Conservation (phyloP, 1,140 invertebrate genomes). For the Zaprionus ornatus region DNA sequence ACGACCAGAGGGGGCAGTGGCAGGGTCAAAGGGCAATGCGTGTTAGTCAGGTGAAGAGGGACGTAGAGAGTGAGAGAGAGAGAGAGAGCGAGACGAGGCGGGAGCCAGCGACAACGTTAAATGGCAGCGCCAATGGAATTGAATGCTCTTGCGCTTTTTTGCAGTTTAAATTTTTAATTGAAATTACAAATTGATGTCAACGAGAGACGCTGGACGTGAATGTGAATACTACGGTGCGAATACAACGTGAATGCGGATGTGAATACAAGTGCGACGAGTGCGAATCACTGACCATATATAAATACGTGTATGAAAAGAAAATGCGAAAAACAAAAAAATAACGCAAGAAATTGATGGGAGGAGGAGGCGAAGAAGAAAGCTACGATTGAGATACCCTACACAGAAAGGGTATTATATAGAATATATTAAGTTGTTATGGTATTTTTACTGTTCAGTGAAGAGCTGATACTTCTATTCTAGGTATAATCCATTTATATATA, state of each 20-base stretch:
- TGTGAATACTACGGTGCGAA: neutral
- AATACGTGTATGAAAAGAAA: slow-evolving; percentile 25
- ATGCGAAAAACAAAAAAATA: slow-evolving; percentile 19
- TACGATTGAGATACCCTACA: neutral
- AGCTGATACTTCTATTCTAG: too few species aligned
- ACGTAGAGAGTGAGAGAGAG: neutral
- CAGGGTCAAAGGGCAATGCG: neutral
- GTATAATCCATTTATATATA: too few species aligned
- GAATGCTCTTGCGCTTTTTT: slow-evolving; percentile 47
- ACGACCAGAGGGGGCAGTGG: too few species aligned
- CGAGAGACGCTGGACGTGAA: slow-evolving; percentile 19
- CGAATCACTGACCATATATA: slow-evolving; percentile 17
- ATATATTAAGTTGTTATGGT: too few species aligned
- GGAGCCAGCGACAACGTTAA: slow-evolving; percentile 17
- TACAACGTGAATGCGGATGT: slow-evolving; percentile 15
- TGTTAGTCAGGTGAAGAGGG: slow-evolving; percentile 10
- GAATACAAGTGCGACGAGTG: slow-evolving; percentile 19
- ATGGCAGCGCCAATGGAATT: slow-evolving; percentile 44
- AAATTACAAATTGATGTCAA: slow-evolving; percentile 75
- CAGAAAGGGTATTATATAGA: too few species aligned
- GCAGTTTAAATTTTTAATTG: slow-evolving; percentile 76
- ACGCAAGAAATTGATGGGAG: neutral
- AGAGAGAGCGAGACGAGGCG: neutral
- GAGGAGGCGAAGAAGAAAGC: neutral
- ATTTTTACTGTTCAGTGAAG: too few species aligned